These are phyloP conservation scores for Sebastes jordani DNA, from an alignment of 2,797 vertebrate species.

Conservation along the genomic window DNA sequence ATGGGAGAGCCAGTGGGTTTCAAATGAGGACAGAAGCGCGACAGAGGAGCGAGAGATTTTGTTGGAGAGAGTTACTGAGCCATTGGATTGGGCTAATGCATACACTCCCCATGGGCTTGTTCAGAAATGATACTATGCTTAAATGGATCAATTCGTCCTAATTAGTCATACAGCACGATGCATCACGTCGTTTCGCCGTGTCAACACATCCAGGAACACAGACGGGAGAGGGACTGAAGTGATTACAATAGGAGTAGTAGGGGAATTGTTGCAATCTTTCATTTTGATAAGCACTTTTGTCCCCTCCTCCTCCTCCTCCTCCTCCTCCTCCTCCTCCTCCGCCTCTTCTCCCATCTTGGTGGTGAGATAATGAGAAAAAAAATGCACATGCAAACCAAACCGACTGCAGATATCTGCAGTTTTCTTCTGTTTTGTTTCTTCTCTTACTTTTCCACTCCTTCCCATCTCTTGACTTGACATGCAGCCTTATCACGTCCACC, in stretches of 20 bases:
- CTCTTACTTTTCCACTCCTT: conserved; percentile 1
- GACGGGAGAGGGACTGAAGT: conserved; percentile 67
- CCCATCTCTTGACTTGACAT: conserved; percentile 44
- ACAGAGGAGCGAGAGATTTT: conserved; percentile 43
- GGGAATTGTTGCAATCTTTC: conserved; percentile 76
- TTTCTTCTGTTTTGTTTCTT: conserved; percentile 41
- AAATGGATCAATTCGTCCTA: conserved; percentile 82
- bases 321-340: conserved; percentile 23
- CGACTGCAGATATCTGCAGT: conserved; percentile 45
- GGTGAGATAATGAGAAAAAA: conserved; percentile 45
- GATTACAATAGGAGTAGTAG: conserved; percentile 70
- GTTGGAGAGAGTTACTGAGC: conserved; percentile 66
- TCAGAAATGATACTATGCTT: conserved; percentile 78
- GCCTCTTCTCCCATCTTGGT: conserved; percentile 24
- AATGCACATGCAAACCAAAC: conserved; percentile 38
- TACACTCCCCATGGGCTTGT: conserved; percentile 76
- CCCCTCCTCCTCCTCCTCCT: conserved; percentile 23
- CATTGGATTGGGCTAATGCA: conserved; percentile 73
- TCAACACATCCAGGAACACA: conserved; percentile 78
- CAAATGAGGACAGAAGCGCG: conserved; percentile 22
- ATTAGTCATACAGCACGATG: conserved; percentile 80
- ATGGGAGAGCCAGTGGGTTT: conserved; percentile 15
- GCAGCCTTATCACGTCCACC: conserved; percentile 44
- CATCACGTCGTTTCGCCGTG: conserved; percentile 69
- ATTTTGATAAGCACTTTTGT: conserved; percentile 73